phyloP scores from a whole-genome alignment of 2,797 vertebrate genomes.

The Gallinago stenura region DNA sequence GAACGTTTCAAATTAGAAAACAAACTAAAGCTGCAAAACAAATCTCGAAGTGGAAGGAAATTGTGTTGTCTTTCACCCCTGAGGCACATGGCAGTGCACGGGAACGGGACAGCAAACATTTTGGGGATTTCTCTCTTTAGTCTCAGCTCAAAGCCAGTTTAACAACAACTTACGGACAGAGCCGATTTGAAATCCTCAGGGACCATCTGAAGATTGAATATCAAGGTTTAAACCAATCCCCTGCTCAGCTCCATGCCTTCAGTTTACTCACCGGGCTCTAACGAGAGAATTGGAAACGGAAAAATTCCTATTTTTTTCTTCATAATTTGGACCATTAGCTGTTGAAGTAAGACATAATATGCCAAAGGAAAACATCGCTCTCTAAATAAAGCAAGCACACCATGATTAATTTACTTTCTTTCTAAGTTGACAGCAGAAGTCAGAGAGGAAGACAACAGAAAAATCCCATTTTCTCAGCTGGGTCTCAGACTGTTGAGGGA shows the following conservation, averaged over 20 bases:
- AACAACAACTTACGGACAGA: not conserved
- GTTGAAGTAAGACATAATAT: not conserved
- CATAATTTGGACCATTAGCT: not conserved
- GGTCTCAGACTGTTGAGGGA: not conserved
- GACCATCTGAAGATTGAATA: rapidly evolving
- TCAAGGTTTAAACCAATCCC: not conserved
- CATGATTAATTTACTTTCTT: conserved; percentile 1
- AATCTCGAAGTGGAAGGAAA: not conserved
- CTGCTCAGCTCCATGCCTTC: not conserved
- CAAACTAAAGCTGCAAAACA: not conserved
- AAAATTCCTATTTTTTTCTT: not conserved
- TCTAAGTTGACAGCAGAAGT: not conserved
- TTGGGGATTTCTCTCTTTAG: not conserved
- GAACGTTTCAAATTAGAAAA: not conserved
- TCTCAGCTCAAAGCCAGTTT: not conserved
- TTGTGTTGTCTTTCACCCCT: not conserved
- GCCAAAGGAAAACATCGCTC: not conserved
- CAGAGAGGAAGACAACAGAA: not conserved
- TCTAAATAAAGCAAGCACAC: not conserved
- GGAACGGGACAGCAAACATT: not conserved
- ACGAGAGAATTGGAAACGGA: rapidly evolving
- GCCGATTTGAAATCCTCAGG: not conserved
- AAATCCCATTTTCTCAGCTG: conserved; percentile 38
- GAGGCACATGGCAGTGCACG: rapidly evolving
- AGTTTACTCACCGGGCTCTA: not conserved